Evolutionary conservation across 2,797 vertebrate genomes (phyloP).

Genomic region (Todus mexicanus): DNA sequence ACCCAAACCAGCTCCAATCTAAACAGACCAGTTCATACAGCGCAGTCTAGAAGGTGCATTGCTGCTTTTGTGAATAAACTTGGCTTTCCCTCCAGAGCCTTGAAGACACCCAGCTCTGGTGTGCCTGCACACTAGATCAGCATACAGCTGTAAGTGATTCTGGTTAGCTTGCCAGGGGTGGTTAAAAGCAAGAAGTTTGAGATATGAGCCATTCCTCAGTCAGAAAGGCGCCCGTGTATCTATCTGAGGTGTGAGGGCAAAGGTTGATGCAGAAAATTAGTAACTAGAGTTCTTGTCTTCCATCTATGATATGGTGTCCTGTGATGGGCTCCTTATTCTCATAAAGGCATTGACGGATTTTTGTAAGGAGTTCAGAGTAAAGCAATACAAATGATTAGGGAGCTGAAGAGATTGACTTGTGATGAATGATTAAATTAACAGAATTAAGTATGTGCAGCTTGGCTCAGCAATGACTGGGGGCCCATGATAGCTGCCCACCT

Average conservation of each 20-base stretch:
- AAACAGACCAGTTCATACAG: neutral
- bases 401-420: neutral
- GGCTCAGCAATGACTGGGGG: neutral
- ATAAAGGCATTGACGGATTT: neutral
- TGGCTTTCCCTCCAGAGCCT: neutral
- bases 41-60: rapidly evolving
- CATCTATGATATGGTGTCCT: neutral
- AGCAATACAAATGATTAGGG: neutral
- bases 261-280: neutral
- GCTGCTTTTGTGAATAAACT: neutral
- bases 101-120: neutral
- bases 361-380: neutral
- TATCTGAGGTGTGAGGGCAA: neutral
- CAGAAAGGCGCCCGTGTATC: neutral
- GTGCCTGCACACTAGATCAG: neutral
- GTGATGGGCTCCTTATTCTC: neutral
- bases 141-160: neutral
- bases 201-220: neutral
- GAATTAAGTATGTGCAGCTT: neutral
- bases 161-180: neutral
- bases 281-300: neutral
- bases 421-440: neutral
- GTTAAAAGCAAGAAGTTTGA: neutral
- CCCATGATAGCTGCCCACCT: neutral
- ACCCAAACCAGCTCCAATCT: neutral